These are phyloP conservation scores for Megalops atlanticus DNA, from an alignment of 2,113 vertebrate genomes.

Conservation along the genomic window DNA sequence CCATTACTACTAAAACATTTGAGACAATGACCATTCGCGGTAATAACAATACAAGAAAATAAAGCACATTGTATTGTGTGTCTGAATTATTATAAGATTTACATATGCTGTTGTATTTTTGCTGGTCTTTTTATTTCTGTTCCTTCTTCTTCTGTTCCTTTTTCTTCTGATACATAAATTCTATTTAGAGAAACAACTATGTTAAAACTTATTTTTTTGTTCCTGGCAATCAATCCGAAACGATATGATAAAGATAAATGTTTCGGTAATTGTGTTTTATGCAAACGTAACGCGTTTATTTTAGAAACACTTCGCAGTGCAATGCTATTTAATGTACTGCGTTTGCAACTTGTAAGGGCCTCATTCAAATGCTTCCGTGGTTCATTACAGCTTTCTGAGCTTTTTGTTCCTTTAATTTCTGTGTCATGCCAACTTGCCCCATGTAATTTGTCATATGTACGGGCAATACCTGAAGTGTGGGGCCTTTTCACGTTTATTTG, in stretches of 20 bases:
- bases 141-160: slow-evolving; percentile 17
- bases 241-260: background rate
- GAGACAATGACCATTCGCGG: too few relatives aligned
- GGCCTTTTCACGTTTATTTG: slow-evolving; percentile 62
- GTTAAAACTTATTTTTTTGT: background rate
- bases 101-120: background rate
- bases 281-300: background rate
- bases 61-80: background rate
- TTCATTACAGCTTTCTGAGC: slow-evolving; percentile 61
- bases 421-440: slow-evolving; percentile 66
- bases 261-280: background rate
- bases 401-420: slow-evolving; percentile 71
- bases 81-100: background rate
- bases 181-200: too few relatives aligned
- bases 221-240: background rate
- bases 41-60: background rate
- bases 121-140: background rate
- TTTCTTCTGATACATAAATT: too few relatives aligned
- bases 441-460: slow-evolving; percentile 71
- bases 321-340: background rate
- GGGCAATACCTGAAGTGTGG: slow-evolving; percentile 30
- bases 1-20: too few relatives aligned
- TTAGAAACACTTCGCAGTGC: background rate
- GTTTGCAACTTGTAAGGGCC: slow-evolving; percentile 38
- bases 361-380: slow-evolving; percentile 47